Conservation (phyloP, 2,888 invertebrate genomes). For the Brachyopa scutellaris region DNA sequence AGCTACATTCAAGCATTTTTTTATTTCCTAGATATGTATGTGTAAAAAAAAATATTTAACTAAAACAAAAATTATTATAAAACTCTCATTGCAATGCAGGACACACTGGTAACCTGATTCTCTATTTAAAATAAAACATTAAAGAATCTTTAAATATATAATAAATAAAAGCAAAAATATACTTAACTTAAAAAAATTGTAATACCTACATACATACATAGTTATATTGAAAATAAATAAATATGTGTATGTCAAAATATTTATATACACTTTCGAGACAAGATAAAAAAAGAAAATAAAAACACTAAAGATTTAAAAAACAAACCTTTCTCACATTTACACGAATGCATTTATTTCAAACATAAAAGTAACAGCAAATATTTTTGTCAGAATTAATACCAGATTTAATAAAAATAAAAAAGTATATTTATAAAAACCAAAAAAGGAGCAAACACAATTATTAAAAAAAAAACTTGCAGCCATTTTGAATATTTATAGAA, state of each 20-base stretch:
- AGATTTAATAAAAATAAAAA: conserved; percentile 18
- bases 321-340: conserved; percentile 64
- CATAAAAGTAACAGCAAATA: conserved; percentile 3
- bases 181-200: conserved; percentile 55
- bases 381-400: conserved; percentile 65
- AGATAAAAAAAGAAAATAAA: conserved; percentile 49
- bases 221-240: conserved; percentile 61
- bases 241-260: conserved; percentile 67
- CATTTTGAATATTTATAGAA: conserved; percentile 65
- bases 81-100: conserved; percentile 65
- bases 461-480: conserved; percentile 50
- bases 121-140: conserved; percentile 47
- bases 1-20: conserved; percentile 31
- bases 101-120: conserved; percentile 68
- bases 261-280: conserved; percentile 71
- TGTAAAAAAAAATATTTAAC: conserved; percentile 6
- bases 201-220: conserved; percentile 70
- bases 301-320: conserved; percentile 36
- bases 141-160: conserved; percentile 29
- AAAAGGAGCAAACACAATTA: conserved; percentile 58
- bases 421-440: conserved; percentile 37
- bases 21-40: neutral
- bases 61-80: conserved; percentile 27
- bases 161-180: conserved; percentile 32
- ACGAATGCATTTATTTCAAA: conserved; percentile 70